phyloP scores from a whole-genome alignment of 2,113 vertebrate genomes.

The Pterocles burchelli region DNA sequence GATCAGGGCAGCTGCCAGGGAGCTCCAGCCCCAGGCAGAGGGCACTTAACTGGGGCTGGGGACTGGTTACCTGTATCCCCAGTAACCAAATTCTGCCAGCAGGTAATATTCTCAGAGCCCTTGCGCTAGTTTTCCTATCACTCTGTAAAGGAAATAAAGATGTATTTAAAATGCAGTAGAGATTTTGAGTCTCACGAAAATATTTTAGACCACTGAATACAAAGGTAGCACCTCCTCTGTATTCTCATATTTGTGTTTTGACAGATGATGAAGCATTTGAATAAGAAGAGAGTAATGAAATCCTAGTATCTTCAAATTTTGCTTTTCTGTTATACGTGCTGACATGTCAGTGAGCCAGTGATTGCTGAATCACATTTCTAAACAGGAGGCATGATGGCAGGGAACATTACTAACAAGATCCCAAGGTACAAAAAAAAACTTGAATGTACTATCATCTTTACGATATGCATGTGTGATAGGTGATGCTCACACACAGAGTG shows the following conservation, averaged over 20 bases:
- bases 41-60: fast-evolving
- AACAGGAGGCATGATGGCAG: background rate
- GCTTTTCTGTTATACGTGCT: background rate
- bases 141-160: background rate
- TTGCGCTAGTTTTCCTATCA: background rate
- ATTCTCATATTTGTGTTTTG: background rate
- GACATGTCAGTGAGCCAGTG: background rate
- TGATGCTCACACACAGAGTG: too few species aligned
- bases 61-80: background rate
- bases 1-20: fast-evolving
- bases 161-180: background rate
- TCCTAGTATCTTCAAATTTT: background rate
- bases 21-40: background rate
- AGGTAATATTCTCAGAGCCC: background rate
- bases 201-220: background rate
- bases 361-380: slow-evolving; percentile 9
- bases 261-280: background rate
- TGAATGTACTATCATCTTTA: background rate
- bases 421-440: background rate
- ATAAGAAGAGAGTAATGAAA: background rate
- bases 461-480: fast-evolving
- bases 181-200: background rate
- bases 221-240: background rate
- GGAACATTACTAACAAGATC: background rate
- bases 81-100: background rate